Evolutionary conservation across 23 tunicate genomes (phyloP).

Genomic region (Botrylloides violaceus): DNA sequence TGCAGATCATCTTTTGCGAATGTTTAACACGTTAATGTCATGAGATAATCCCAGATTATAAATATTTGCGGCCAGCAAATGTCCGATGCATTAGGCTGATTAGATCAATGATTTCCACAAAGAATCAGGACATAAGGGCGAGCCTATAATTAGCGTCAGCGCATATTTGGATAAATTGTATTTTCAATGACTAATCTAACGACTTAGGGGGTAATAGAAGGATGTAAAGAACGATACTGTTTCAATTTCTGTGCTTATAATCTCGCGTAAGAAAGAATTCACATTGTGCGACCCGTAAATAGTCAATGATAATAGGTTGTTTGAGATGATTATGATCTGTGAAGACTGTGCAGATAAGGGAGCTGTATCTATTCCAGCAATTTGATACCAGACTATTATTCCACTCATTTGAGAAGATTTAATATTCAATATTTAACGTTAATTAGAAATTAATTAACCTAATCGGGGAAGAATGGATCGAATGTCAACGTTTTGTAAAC

Average conservation of each 20-base stretch:
- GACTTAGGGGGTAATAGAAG: constrained; percentile 1
- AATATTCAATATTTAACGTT: not conserved
- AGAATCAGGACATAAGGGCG: not conserved
- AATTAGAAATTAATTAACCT: not conserved
- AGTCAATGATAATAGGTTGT: not conserved
- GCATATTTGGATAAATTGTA: not conserved
- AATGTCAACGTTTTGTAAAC: not conserved
- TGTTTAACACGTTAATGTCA: no score
- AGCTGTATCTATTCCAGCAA: not conserved
- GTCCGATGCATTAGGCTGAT: not conserved
- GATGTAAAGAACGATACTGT: not conserved
- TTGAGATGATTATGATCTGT: not conserved
- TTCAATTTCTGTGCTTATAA: not conserved
- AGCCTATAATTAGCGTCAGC: not conserved
- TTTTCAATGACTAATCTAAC: not conserved
- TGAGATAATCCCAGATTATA: not conserved
- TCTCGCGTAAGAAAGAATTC: not conserved
- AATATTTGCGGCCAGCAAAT: not conserved
- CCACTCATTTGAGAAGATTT: not conserved
- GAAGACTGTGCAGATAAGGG: not conserved
- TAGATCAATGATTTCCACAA: not conserved
- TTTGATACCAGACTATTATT: not conserved
- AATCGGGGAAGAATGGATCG: not conserved
- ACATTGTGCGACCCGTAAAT: constrained; percentile 3
- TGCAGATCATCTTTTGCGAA: no score